These are phyloP conservation scores for Tanypteryx hageni DNA, from an alignment of 2,888 invertebrate species.

Conservation along the genomic window DNA sequence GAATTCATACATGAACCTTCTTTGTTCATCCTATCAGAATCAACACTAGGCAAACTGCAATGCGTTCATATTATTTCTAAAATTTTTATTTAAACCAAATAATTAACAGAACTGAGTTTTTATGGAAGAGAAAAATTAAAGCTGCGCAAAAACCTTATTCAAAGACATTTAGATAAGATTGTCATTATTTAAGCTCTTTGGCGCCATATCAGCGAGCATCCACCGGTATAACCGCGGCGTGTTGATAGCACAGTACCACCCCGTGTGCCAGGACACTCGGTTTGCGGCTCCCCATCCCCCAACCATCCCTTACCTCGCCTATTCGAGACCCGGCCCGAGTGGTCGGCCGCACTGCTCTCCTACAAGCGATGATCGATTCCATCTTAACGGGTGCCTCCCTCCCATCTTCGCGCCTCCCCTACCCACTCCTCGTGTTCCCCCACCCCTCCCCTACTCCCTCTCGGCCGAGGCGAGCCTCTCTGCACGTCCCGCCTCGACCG, in stretches of 20 bases:
- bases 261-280: neutral
- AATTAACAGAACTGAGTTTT: too few species aligned
- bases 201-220: neutral
- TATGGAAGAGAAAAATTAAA: too few species aligned
- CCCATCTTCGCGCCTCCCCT: neutral
- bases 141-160: too few species aligned
- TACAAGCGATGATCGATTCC: constrained; percentile 27
- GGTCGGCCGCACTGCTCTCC: neutral
- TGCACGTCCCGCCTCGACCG: too few species aligned
- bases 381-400: neutral
- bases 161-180: neutral
- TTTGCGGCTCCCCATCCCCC: neutral
- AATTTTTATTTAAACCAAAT: too few species aligned
- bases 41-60: too few species aligned
- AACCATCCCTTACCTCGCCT: neutral
- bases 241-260: neutral
- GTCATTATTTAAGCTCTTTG: neutral
- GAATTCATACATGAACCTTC: too few species aligned
- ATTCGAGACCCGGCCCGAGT: constrained; percentile 3
- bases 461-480: too few species aligned
- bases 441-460: neutral
- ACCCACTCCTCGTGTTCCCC: neutral
- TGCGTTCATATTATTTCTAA: too few species aligned
- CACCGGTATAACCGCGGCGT: neutral
- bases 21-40: too few species aligned